Evolutionary conservation across 2,113 vertebrate genomes (phyloP).

Genomic region (Myrmecophaga tridactyla): DNA sequence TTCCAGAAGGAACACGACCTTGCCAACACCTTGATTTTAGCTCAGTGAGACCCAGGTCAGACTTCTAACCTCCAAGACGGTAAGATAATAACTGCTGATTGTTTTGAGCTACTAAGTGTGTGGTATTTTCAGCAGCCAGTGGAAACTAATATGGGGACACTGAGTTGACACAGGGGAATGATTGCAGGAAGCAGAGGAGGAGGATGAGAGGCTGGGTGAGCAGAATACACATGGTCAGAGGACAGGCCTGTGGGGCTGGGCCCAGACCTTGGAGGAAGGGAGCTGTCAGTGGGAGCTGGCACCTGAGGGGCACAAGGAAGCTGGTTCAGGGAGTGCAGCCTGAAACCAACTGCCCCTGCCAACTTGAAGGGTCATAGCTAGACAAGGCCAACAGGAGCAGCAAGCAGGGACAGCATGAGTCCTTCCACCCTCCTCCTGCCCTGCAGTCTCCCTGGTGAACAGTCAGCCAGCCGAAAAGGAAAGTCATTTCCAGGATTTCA

Average conservation of each 20-base stretch:
- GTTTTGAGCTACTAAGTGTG: background rate
- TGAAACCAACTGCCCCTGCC: background rate
- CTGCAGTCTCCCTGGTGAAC: fast-evolving
- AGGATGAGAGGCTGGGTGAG: background rate
- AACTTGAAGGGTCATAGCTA: background rate
- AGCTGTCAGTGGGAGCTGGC: background rate
- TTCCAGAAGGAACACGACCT: background rate
- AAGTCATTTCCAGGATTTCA: too few species aligned
- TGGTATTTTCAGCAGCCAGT: too few species aligned
- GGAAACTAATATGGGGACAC: background rate
- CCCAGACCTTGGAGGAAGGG: too few species aligned
- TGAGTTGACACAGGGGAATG: background rate
- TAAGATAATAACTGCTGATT: background rate
- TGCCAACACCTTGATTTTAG: background rate
- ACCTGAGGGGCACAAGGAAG: fast-evolving
- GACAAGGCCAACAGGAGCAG: background rate
- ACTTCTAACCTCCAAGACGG: background rate
- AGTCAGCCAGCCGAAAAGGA: background rate
- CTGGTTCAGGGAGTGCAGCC: background rate
- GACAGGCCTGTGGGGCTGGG: background rate
- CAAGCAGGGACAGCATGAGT: background rate
- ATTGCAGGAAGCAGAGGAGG: background rate
- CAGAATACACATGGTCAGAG: background rate
- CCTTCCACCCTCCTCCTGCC: background rate
- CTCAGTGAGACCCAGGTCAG: background rate